Percentiles rank a stretch among this genome's conserved stretches.
These are phyloP conservation scores for Brachypalpus laphriformis DNA, from an alignment of 2,888 invertebrate species.

Conservation along the genomic window DNA sequence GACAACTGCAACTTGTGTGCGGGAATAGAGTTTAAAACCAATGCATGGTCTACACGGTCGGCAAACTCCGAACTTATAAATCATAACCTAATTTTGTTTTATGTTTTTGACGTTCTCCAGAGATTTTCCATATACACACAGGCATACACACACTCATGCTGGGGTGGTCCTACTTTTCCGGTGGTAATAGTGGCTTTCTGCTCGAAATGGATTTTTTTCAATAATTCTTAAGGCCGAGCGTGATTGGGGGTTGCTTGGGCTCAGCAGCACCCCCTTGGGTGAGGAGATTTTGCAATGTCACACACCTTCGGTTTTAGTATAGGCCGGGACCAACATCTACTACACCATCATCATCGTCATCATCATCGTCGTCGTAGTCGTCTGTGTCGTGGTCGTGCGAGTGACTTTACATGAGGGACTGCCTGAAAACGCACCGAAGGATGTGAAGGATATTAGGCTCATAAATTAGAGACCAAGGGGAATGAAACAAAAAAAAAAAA, in stretches of 20 bases:
- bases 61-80: conserved; percentile 73
- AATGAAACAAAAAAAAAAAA: conserved; percentile 8
- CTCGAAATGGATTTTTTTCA: conserved; percentile 57
- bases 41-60: conserved; percentile 59
- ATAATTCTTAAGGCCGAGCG: conserved; percentile 26
- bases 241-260: background rate
- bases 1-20: conserved; percentile 71
- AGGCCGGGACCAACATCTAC: conserved; percentile 21
- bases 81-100: conserved; percentile 77
- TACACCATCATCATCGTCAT: conserved; percentile 24
- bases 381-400: conserved; percentile 7
- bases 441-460: conserved; percentile 68
- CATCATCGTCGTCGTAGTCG: background rate
- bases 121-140: conserved; percentile 66
- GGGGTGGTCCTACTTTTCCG: conserved; percentile 43
- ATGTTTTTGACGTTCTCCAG: conserved; percentile 76
- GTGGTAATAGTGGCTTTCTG: conserved; percentile 56
- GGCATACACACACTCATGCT: background rate
- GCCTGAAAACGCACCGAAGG: conserved; percentile 64
- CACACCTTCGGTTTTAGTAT: conserved; percentile 53
- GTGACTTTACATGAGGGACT: conserved; percentile 62
- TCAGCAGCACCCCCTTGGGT: conserved; percentile 24
- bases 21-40: conserved; percentile 59
- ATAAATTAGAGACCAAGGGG: conserved; percentile 55
- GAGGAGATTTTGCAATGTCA: conserved; percentile 63